Base-by-base conservation (phyloP, 1,140 invertebrate genomes). In the Pinna nobilis region DNA sequence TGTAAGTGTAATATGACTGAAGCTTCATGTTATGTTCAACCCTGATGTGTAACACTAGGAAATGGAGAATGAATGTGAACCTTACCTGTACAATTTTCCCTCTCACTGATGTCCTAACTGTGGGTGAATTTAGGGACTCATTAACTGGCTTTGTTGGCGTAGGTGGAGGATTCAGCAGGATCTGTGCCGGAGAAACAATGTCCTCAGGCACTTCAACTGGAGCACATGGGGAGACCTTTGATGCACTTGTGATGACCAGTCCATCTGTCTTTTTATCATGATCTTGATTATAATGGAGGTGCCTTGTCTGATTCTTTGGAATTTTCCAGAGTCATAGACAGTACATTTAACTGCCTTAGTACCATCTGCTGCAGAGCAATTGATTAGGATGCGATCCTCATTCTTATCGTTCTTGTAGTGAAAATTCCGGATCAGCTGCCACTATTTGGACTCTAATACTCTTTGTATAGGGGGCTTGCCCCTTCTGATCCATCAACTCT, bases 1-100 rank as follows among this genome's bases (percentile, higher is more conserved):
- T n/a, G n/a, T n/a, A n/a, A n/a, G n/a, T n/a, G n/a, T n/a, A n/a
- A n/a, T n/a, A n/a, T n/a, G n/a, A n/a, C n/a, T n/a, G n/a, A n/a
- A n/a, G n/a, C n/a, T n/a, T n/a, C n/a, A n/a, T n/a, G n/a, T n/a
- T n/a, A n/a, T n/a, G n/a, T n/a, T n/a, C n/a, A n/a, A n/a, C n/a
- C n/a, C n/a, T n/a, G n/a, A n/a, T n/a, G n/a, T n/a, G n/a, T n/a
- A n/a, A n/a, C n/a, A n/a, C n/a, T n/a, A n/a, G n/a, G n/a, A n/a
- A n/a, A n/a, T n/a, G n/a, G n/a, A n/a, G n/a, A n/a, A n/a, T n/a
- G n/a, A n/a, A n/a, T n/a, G n/a, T 9, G 9, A 39, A 32, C 5
- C 57, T 60, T 60, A 35, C 57, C 57, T 60, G 57, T 18, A n/a
- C 33, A n/a, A 60, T 60, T 60, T 18, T 60, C 33, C 57, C 57